Conservation (phyloP, 1,140 invertebrate genomes). For the Pachyrhynchus sulphureomaculatus region DNA sequence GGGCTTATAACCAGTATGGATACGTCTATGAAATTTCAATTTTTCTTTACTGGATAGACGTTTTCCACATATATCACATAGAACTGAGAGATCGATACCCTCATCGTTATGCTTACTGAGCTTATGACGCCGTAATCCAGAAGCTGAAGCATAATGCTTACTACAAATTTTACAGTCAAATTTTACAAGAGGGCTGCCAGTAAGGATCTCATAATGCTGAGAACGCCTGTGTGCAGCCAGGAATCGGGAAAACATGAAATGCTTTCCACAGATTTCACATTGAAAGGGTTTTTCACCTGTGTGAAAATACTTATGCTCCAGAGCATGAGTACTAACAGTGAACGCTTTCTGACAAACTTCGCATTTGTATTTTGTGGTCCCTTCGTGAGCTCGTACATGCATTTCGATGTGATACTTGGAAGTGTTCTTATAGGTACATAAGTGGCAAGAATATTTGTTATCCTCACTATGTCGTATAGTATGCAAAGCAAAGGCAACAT, state of each 20-base stretch:
- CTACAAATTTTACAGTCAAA: conserved; percentile 48
- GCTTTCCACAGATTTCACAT: conserved; percentile 63
- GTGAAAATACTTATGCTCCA: conserved; percentile 53
- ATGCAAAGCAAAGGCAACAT: conserved; percentile 42
- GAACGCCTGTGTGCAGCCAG: conserved; percentile 46
- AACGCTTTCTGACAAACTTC: conserved; percentile 56
- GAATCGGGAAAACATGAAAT: conserved; percentile 50
- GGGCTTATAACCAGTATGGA: conserved; percentile 74
- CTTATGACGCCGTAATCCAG: conserved; percentile 46
- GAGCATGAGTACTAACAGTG: conserved; percentile 53
- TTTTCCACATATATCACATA: conserved; percentile 79
- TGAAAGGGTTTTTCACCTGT: conserved; percentile 62
- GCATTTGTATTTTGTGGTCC: conserved; percentile 55
- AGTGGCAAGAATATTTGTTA: conserved; percentile 49
- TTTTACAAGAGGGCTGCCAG: conserved; percentile 47
- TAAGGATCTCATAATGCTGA: conserved; percentile 49
- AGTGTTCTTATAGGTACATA: conserved; percentile 52
- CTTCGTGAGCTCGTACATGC: conserved; percentile 50
- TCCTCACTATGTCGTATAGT: conserved; percentile 47
- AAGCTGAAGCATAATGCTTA: conserved; percentile 49
- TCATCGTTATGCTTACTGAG: conserved; percentile 44
- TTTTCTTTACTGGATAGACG: conserved; percentile 70
- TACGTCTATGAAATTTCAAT: conserved; percentile 69
- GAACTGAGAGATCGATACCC: conserved; percentile 47
- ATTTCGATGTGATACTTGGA: conserved; percentile 53